Evolutionary conservation across 2,888 invertebrate genomes (phyloP).

Genomic region (Villa cingulata): DNA sequence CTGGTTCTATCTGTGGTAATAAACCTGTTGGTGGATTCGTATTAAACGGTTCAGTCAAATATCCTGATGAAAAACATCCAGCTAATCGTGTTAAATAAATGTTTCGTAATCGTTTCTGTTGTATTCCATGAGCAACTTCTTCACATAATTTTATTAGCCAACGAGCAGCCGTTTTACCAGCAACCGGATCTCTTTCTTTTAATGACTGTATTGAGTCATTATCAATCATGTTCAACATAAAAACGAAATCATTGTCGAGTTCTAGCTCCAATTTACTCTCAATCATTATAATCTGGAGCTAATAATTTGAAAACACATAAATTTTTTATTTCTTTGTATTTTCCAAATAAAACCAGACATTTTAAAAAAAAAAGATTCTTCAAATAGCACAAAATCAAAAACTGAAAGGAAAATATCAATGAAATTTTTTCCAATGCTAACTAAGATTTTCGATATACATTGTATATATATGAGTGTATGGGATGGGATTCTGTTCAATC

Average conservation of each 20-base stretch:
- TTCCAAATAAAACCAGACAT: background rate
- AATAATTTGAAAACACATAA: background rate
- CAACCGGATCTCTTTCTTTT: background rate
- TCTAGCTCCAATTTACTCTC: constrained; percentile 10
- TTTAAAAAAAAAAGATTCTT: background rate
- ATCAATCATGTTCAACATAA: constrained; percentile 10
- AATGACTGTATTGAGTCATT: constrained; percentile 3
- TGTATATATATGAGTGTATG: too few relatives aligned
- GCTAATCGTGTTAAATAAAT: constrained; percentile 23
- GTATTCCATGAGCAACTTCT: constrained; percentile 17
- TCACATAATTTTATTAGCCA: constrained; percentile 21
- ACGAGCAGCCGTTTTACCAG: background rate
- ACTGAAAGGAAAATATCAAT: too few relatives aligned
- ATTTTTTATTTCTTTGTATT: background rate
- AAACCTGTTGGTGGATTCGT: constrained; percentile 14
- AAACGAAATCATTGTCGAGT: constrained; percentile 13
- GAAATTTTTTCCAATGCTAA: background rate
- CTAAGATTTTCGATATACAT: too few relatives aligned
- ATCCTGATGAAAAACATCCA: constrained; percentile 20
- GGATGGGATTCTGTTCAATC: too few relatives aligned
- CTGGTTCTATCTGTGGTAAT: constrained; percentile 9
- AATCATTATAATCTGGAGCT: constrained; percentile 3
- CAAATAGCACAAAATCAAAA: too few relatives aligned
- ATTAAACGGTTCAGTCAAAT: constrained; percentile 21
- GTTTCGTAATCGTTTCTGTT: constrained; percentile 23